Evolutionary conservation across 2,888 invertebrate genomes (phyloP), one percentile per base, ranked within the genome.

Genomic region (Zelleria hepariella): DNA sequence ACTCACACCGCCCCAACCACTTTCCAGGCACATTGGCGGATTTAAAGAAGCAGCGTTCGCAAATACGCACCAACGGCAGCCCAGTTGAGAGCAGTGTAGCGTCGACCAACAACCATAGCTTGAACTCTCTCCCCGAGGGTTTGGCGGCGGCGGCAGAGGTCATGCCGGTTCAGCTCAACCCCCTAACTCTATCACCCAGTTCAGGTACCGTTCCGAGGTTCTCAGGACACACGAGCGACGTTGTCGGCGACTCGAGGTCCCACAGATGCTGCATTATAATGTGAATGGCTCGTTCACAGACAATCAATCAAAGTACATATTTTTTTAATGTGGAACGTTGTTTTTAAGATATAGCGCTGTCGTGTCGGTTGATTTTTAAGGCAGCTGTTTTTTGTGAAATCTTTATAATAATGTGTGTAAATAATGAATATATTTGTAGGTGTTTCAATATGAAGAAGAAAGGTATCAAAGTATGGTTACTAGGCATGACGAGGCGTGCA

Each of bases 31-130:
- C 97, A 58, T 91, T 98, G 69, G 94, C 97, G 59, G 97, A 98
- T 83, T 90, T 98, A 79, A 98, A 98, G 88, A 97, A 97, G 80
- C 96, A 97, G 77, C 91, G 98, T 65, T 93, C 96, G 64, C 95
- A 95, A 72, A 95, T 94, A 69, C 90, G 96, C 69, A 90, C 86
- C 2, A 93, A 93, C 74, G 92, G 91, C 60, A 91, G 89, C 64
- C 90, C 90, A 0, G 85, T 86, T 2, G 89, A 89, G 65, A 86
- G 73, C 63, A 85, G 82, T 71, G 73, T 71, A 60, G 86, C 69
- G 5, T 83, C 88, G 0, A 82, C 84, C 2, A 84, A 82, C 69
- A 86, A 81, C 61, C 86, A 86, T 66, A 86, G 86, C 60, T 62
- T 89, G 59, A 86, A 79, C 62, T 90, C 89, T 5, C 78, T 82